These are phyloP conservation scores for Darevskia mixta DNA, from an alignment of 2,797 vertebrate species.

Conservation along the genomic window DNA sequence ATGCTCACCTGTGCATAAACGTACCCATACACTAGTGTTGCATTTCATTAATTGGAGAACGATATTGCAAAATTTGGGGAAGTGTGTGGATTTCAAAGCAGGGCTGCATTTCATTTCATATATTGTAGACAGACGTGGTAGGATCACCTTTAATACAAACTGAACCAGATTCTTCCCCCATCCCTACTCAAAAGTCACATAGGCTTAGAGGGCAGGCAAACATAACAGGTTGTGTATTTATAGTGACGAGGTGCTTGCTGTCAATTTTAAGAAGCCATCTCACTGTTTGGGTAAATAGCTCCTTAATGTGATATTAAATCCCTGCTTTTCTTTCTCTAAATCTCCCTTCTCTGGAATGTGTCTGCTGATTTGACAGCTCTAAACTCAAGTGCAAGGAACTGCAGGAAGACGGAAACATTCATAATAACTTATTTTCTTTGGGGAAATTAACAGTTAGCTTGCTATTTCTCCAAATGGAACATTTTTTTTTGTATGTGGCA, in stretches of 20 bases:
- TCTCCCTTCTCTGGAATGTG: conserved; percentile 33
- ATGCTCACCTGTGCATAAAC: too few species aligned
- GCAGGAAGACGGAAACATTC: accelerated
- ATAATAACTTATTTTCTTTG: not conserved
- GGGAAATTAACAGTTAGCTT: not conserved
- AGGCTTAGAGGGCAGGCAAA: conserved; percentile 54
- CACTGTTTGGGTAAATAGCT: conserved; percentile 58
- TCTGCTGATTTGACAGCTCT: conserved; percentile 46
- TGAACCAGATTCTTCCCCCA: too few species aligned
- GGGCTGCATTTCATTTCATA: too few species aligned
- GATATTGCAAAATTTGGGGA: too few species aligned
- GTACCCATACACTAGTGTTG: too few species aligned
- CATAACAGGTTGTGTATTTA: conserved; percentile 58
- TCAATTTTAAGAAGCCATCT: conserved; percentile 52
- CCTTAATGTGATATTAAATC: conserved; percentile 63
- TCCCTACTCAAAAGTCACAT: not conserved
- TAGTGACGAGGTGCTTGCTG: conserved; percentile 50
- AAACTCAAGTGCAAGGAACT: not conserved
- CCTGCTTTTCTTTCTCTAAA: conserved; percentile 39
- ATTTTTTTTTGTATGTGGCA: not conserved
- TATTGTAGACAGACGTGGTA: too few species aligned
- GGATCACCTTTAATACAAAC: too few species aligned
- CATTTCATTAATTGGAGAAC: too few species aligned
- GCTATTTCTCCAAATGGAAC: not conserved
- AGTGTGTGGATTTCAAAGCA: too few species aligned